Conservation (phyloP, 1,140 invertebrate genomes). For the Subanguina moxae region DNA sequence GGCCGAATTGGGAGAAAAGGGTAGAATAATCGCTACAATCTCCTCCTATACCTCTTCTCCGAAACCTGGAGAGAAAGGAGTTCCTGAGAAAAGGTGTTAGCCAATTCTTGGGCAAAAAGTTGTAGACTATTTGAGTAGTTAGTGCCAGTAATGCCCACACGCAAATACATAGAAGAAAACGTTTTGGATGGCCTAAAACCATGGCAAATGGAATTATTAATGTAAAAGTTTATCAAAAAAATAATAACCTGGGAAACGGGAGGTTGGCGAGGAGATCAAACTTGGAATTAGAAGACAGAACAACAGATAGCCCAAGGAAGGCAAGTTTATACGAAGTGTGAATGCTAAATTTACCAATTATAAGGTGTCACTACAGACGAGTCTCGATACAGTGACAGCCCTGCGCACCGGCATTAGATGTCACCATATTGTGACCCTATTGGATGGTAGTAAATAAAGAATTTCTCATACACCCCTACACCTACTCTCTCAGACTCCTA, state of each 20-base stretch:
- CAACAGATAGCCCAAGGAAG: constrained; percentile 22
- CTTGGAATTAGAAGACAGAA: constrained; percentile 21
- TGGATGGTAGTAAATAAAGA: too few relatives aligned
- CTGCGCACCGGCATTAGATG: too few relatives aligned
- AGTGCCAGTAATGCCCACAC: constrained; percentile 14
- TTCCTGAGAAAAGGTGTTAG: not conserved
- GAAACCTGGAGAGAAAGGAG: not conserved
- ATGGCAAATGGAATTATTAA: too few relatives aligned
- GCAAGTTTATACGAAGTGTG: constrained; percentile 17
- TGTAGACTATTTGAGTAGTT: constrained; percentile 17
- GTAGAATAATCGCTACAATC: not conserved
- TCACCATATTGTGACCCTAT: too few relatives aligned
- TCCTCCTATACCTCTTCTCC: not conserved
- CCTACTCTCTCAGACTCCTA: too few relatives aligned
- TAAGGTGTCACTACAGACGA: too few relatives aligned
- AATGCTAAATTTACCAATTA: constrained; percentile 18
- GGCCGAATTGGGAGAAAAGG: constrained; percentile 2
- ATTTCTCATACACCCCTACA: too few relatives aligned
- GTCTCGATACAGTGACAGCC: constrained; percentile 12
- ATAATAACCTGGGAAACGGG: constrained; percentile 13
- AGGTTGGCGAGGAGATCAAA: constrained; percentile 12
- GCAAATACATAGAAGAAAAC: constrained; percentile 11
- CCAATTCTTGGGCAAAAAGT: constrained; percentile 16
- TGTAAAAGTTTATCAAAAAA: not conserved
- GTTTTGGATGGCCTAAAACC: constrained; percentile 17